Base-by-base conservation (phyloP, 1,140 invertebrate genomes). In the Cydia amplana region DNA sequence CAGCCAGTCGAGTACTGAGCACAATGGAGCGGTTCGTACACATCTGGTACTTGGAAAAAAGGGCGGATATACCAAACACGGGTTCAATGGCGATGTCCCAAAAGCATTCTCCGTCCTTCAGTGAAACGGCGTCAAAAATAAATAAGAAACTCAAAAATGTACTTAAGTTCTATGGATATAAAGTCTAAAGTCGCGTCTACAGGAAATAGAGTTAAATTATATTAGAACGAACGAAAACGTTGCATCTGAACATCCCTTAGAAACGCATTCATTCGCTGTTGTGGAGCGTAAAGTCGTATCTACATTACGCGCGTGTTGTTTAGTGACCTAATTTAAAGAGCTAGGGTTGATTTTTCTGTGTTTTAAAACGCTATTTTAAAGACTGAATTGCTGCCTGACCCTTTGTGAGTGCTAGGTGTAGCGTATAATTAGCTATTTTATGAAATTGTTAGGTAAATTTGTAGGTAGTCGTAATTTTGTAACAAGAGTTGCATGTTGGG, bases 241-340 rank as follows among this genome's bases (percentile, higher is more conserved):
- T 89, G 89, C 89, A 91, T 92, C 87, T 88, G 91, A 90, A 84
- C 91, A 91, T 92, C 91, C 91, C 91, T 92, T 89, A 89, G 85
- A 86, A 86, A 88, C 82, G 85, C 87, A 89, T 91, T 90, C 85
- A 86, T 82, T 78, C 77, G 81, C 72, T 74, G 72, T 77, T 80
- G 76, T 70, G 40, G 78, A 77, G 74, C 12, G 78, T 83, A 86
- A 82, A 6, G 80, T 55, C 74, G 65, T 84, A 82, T 67, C 20
- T 81, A 25, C 60, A 12, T 70, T 3, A 49, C 16, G 28, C 36
- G 64, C 4, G 28, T 51, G 40, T 20, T 9, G 82, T 70, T 85
- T 78, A 20, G 55, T 23, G 7, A 23, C 9, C 20, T 23, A 23
- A 23, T 23, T 18, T 43, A 70, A n/a, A 9, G 6, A n/a, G n/a